phyloP scores from a whole-genome alignment of 2,888 invertebrate species.

The Enchytraeus crypticus region DNA sequence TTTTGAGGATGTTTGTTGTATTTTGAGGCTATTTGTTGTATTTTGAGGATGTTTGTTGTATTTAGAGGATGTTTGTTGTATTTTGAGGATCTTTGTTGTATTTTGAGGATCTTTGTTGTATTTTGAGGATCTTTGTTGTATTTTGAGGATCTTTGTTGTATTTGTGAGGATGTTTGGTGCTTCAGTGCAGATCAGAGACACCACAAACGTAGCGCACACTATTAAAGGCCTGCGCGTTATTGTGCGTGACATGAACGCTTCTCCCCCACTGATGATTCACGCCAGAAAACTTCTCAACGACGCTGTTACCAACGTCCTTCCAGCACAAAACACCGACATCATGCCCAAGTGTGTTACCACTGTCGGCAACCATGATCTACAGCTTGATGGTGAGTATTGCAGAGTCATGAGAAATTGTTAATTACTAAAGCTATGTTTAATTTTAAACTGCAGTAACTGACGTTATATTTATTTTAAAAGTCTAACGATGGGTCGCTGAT shows the following conservation, averaged over 20 bases:
- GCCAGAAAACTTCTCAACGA: conserved; percentile 78
- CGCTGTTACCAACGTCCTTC: conserved; percentile 60
- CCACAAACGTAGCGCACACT: conserved; percentile 63
- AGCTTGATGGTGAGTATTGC: conserved; percentile 36
- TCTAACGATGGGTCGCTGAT: too few relatives aligned
- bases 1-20: too few relatives aligned
- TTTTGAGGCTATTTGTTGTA: too few relatives aligned
- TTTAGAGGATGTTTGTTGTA: too few relatives aligned
- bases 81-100: too few relatives aligned
- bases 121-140: too few relatives aligned
- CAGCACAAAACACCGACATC: conserved; percentile 32
- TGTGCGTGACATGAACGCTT: conserved; percentile 70
- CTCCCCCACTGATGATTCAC: conserved; percentile 70
- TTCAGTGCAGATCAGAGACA: conserved; percentile 73
- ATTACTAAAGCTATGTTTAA: too few relatives aligned
- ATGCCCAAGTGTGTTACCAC: conserved; percentile 36
- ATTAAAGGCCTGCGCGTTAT: conserved; percentile 70
- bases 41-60: too few relatives aligned
- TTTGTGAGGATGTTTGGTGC: not conserved
- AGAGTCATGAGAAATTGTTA: not conserved
- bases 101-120: too few relatives aligned
- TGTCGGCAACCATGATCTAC: conserved; percentile 44
- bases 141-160: not conserved
- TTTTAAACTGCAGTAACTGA: too few relatives aligned
- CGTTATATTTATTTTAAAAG: too few relatives aligned